Percentiles rank a stretch among this genome's conserved stretches.
Evolutionary conservation across 2,888 invertebrate species (phyloP).

Genomic region (Dolomedes plantarius): DNA sequence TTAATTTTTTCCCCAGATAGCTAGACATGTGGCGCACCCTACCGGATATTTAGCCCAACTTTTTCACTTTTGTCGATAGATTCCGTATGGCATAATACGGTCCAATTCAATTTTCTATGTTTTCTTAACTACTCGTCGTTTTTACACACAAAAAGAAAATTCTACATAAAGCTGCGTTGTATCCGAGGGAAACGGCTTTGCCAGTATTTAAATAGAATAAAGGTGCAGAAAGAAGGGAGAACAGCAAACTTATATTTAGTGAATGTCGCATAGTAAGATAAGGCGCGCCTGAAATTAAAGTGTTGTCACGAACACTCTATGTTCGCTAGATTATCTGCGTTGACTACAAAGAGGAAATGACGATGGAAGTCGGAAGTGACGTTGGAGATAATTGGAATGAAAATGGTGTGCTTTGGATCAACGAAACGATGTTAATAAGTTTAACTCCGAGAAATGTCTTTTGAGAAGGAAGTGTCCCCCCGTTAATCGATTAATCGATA

Average conservation of each 20-base stretch:
- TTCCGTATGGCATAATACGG: too few relatives aligned
- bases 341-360: slow-evolving; percentile 14
- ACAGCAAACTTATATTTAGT: not conserved
- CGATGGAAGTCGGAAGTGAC: slow-evolving; percentile 9
- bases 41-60: too few relatives aligned
- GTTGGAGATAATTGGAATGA: slow-evolving; percentile 8
- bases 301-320: not conserved
- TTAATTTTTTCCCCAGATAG: too few relatives aligned
- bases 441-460: slow-evolving; percentile 11
- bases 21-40: too few relatives aligned
- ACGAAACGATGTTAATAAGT: slow-evolving; percentile 7
- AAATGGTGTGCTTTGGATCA: slow-evolving; percentile 9
- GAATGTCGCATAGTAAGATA: not conserved
- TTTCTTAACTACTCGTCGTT: too few relatives aligned
- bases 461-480: not conserved
- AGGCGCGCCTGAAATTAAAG: not conserved
- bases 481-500: slow-evolving; percentile 5
- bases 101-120: too few relatives aligned
- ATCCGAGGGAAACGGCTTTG: too few relatives aligned
- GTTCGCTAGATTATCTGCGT: not conserved
- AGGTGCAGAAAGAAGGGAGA: not conserved
- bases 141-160: too few relatives aligned
- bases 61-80: too few relatives aligned
- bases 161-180: too few relatives aligned
- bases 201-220: too few relatives aligned